Percentiles rank a stretch among this genome's conserved stretches.
These are phyloP conservation scores for Theodoxus fluviatilis DNA, from an alignment of 2,888 invertebrate genomes.

Conservation along the genomic window DNA sequence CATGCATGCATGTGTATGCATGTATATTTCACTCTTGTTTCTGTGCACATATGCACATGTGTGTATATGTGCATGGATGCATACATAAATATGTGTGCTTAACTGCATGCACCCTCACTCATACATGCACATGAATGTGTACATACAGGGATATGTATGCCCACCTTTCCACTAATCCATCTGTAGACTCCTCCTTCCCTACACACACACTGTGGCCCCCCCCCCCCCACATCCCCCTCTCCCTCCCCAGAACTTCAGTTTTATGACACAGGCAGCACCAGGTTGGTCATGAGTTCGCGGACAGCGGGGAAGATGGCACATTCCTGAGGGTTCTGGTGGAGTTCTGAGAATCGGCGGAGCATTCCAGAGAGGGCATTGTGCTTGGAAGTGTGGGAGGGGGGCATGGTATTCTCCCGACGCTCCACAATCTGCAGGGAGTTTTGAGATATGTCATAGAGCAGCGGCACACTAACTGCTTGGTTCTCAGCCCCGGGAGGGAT, in stretches of 20 bases:
- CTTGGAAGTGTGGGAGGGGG: conserved; percentile 69
- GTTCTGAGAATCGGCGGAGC: conserved; percentile 61
- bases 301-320: conserved; percentile 92
- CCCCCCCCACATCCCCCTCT: not conserved
- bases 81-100: too few species aligned
- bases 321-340: conserved; percentile 69
- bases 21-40: too few species aligned
- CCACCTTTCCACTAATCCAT: too few species aligned
- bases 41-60: too few species aligned
- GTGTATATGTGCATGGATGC: too few species aligned
- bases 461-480: conserved; percentile 81
- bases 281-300: conserved; percentile 83
- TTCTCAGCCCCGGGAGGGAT: conserved; percentile 70
- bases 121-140: too few species aligned
- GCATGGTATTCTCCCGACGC: too few species aligned
- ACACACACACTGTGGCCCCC: too few species aligned
- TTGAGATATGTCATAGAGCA: conserved; percentile 86
- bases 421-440: conserved; percentile 68
- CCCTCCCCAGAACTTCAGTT: not conserved
- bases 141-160: too few species aligned
- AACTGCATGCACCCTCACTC: too few species aligned
- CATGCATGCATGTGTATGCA: too few species aligned
- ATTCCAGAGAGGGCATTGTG: conserved; percentile 51
- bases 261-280: conserved; percentile 75
- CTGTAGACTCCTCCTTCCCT: too few species aligned